Evolutionary conservation across 2,113 vertebrate genomes (phyloP).

Genomic region (Carassius gibelio): DNA sequence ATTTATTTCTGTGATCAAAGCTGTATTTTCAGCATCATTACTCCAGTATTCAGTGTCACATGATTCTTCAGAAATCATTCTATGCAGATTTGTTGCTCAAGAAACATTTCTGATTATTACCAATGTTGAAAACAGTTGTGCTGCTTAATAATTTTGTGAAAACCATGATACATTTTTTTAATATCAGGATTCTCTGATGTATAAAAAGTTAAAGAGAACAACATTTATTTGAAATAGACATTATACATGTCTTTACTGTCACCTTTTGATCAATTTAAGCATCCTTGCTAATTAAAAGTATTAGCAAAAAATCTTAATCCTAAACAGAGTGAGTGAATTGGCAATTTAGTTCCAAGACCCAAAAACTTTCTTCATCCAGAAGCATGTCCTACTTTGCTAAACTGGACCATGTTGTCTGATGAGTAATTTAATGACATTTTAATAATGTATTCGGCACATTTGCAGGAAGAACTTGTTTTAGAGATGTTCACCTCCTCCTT

Average conservation of each 20-base stretch:
- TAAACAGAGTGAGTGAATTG: too few relatives aligned
- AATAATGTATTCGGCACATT: background rate
- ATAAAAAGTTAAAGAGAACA: background rate
- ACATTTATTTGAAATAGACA: background rate
- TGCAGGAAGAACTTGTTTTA: background rate
- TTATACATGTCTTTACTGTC: background rate
- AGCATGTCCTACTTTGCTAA: background rate
- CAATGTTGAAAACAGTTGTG: background rate
- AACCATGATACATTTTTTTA: background rate
- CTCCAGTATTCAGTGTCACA: too few relatives aligned
- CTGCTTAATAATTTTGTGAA: background rate
- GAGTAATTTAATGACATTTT: background rate
- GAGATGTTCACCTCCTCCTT: constrained; percentile 87
- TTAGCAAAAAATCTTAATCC: too few relatives aligned
- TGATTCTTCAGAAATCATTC: too few relatives aligned
- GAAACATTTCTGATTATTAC: background rate
- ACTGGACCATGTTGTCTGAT: background rate
- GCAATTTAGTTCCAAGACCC: too few relatives aligned
- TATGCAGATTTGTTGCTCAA: background rate
- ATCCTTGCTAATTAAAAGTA: background rate
- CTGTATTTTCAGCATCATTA: too few relatives aligned
- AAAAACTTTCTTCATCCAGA: background rate
- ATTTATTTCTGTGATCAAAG: too few relatives aligned
- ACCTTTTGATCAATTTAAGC: background rate
- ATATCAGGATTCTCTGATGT: background rate